Evolutionary conservation across 2,113 vertebrate species (phyloP), one percentile per base, ranked within the genome.

Genomic region (Nycticorax nycticorax): DNA sequence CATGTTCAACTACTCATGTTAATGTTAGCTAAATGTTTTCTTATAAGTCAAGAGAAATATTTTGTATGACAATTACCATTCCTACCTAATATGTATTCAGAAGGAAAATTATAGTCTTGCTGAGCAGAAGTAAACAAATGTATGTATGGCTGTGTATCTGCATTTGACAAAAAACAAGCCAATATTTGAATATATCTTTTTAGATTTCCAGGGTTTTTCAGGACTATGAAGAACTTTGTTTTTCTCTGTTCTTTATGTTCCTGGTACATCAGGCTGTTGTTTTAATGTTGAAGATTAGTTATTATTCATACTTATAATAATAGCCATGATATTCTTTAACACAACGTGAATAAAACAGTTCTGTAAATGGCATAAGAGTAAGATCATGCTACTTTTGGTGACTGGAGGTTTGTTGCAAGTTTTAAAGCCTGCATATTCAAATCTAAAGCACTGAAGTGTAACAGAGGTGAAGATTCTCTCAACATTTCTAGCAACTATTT

Each of bases 381-480:
- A 88, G 71, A n/a, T 33, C 0, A 0, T 69, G 30, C 32, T 76
- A 2, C 2, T 0, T 66, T 78, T 48, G 24, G 13, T 52, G 37
- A 78, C 64, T 88, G 50, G 19, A 52, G 53, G 37, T 74, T 81
- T 72, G 26, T 33, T 91, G 68, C 45, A 79, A 35, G 21, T 64
- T 90, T 74, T 73, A 64, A 75, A 68, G 5, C 10, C 22, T 47
- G 39, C 12, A 9, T 56, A 18, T 14, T 90, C 37, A 82, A 88
- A 87, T 71, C 20, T 52, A 72, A 74, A 85, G 22, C 48, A 79
- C n/a, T 32, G 10, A 56, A 45, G 5, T 37, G 5, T 64, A 91
- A 72, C 13, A 73, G 30, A 45, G 47, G 14, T 35, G 41, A 89
- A 68, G 48, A 79, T 82, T 86, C 39, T 62, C 23, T 85, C 75